Evolutionary conservation across 2,888 invertebrate species (phyloP), one percentile per base, ranked within the genome.

Genomic region (Marronus borbonicus): DNA sequence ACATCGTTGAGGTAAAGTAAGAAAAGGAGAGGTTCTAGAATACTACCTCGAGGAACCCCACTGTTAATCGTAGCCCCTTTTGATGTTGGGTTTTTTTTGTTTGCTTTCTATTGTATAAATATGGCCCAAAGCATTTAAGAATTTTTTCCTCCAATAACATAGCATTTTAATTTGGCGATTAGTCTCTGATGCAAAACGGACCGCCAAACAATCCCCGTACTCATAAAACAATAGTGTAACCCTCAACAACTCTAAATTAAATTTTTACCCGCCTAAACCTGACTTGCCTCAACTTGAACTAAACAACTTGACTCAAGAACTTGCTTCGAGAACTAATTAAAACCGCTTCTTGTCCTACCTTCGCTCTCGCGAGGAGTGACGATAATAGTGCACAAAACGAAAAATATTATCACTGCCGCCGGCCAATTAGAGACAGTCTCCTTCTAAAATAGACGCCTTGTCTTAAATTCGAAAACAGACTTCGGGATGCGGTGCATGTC

Each of bases 291-390:
- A n/a, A n/a, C n/a, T n/a, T n/a, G n/a, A n/a, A n/a, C n/a, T n/a
- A n/a, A n/a, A n/a, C n/a, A n/a, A n/a, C n/a, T n/a, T n/a, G n/a
- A n/a, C 44, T 7, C 49, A 10, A n/a, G 36, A 64, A 12, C 12
- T 64, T 64, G 12, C n/a, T 1, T 31, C 3, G 2, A 66, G 20
- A 66, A 66, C 20, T 66, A 66, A 66, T 49, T 66, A 66, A 66
- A 66, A 44, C 49, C 17, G 12, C 14, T 44, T 10, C 10, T 14
- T 10, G 12, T 12, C 24, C 31, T 20, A 58, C 7, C 5, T 58
- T 20, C 20, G 20, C 20, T 58, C 20, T 20, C 12, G 20, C 20
- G 1, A 8, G 0, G n/a, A 20, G 55, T 58, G 20, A n/a, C 17
- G n/a, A 64, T 64, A 64, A 39, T 31, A 36, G 8, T 14, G 31